Evolutionary conservation across 2,797 vertebrate species (phyloP).

Genomic region (Macrochelys suwanniensis): DNA sequence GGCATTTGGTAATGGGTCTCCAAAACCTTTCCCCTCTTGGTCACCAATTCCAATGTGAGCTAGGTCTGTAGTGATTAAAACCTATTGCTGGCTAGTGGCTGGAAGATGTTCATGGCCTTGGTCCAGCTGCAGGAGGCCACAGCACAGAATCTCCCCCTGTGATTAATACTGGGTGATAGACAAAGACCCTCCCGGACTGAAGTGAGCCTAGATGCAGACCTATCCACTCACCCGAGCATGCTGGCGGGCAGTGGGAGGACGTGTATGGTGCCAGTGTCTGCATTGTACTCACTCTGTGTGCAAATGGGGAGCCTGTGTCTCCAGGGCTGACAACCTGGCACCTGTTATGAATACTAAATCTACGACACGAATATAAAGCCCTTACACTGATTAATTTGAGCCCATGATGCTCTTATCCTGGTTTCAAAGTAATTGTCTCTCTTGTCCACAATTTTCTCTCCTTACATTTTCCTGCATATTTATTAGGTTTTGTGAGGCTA

Average conservation of each 20-base stretch:
- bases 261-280: background rate
- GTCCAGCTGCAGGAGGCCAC: background rate
- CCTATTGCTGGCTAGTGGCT: background rate
- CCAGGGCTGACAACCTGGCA: background rate
- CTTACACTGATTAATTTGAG: conserved; percentile 72
- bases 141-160: background rate
- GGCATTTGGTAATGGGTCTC: background rate
- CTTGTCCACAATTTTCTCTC: conserved; percentile 78
- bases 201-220: background rate
- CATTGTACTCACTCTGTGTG: background rate
- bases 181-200: background rate
- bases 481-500: conserved; percentile 77
- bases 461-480: conserved; percentile 80
- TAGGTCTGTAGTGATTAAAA: background rate
- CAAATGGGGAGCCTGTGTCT: background rate
- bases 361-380: conserved; percentile 3
- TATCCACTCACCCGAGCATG: background rate
- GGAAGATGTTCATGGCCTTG: background rate
- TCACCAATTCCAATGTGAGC: background rate
- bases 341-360: conserved; percentile 62
- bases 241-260: background rate
- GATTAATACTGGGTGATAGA: background rate
- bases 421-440: conserved; percentile 81
- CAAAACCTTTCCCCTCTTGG: background rate
- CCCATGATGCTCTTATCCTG: conserved; percentile 71